Evolutionary conservation across 2,113 vertebrate genomes (phyloP).

Genomic region (Anas platyrhynchos): DNA sequence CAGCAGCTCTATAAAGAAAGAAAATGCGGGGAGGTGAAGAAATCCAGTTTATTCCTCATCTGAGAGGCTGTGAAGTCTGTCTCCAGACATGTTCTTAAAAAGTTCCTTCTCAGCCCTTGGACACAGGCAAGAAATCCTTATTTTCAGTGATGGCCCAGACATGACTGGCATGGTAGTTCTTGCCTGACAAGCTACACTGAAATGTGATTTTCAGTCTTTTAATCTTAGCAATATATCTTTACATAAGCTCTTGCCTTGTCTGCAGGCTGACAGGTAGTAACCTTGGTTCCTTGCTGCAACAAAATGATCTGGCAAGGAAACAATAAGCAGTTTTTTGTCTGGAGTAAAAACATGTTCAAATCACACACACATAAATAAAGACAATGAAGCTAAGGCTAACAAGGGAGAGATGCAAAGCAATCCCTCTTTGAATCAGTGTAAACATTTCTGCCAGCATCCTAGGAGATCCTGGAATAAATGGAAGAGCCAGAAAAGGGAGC

Average conservation of each 20-base stretch:
- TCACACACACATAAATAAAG: neutral
- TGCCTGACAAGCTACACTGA: neutral
- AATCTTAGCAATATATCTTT: neutral
- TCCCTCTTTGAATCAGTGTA: neutral
- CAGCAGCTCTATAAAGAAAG: neutral
- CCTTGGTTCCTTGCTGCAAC: neutral
- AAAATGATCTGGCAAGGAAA: neutral
- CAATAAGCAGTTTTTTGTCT: neutral
- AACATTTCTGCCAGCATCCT: neutral
- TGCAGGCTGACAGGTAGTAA: neutral
- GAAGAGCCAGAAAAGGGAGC: neutral
- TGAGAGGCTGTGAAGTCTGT: neutral
- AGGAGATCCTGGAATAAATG: neutral
- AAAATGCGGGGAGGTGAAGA: neutral
- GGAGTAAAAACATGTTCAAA: neutral
- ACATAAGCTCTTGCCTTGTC: neutral
- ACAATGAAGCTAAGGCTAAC: neutral
- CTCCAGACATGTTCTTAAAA: neutral
- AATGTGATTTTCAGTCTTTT: neutral
- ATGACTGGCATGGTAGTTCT: neutral
- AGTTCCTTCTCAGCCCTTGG: neutral
- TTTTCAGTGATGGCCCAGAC: neutral
- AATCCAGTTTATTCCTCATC: neutral
- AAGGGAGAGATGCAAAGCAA: neutral
- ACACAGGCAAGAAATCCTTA: neutral